These are phyloP conservation scores for Penaeus monodon DNA, from an alignment of 2,888 invertebrate genomes.

Conservation along the genomic window DNA sequence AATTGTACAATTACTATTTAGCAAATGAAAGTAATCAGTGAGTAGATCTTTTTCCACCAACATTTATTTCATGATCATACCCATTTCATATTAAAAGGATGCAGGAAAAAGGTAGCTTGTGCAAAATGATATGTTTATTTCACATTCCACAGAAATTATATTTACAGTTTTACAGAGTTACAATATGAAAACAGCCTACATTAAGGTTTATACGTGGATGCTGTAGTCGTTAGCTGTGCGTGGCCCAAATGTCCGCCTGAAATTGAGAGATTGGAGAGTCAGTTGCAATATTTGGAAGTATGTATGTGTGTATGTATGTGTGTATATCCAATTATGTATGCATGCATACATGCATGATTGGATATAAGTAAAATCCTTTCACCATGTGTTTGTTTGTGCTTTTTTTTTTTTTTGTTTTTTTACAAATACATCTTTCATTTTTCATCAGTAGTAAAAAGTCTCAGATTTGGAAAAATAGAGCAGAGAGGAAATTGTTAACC, in stretches of 20 bases:
- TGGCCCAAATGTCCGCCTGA: conserved; percentile 42
- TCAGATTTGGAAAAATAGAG: too few species aligned
- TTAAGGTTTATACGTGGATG: conserved; percentile 45
- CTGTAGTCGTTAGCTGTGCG: conserved; percentile 49
- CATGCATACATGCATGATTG: conserved; percentile 10
- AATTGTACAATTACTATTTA: too few species aligned
- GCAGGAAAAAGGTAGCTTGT: too few species aligned
- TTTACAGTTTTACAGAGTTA: conserved; percentile 7
- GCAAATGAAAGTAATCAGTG: too few species aligned
- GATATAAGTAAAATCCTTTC: neutral
- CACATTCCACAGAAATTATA: conserved; percentile 20
- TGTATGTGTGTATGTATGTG: neutral
- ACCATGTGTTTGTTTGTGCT: too few species aligned
- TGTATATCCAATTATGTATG: neutral
- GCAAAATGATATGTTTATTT: conserved; percentile 35
- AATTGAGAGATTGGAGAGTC: conserved; percentile 3
- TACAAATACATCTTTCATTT: too few species aligned
- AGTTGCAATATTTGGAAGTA: neutral
- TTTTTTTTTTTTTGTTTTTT: too few species aligned
- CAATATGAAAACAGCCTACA: neutral
- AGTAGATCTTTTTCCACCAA: too few species aligned
- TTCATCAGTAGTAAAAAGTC: too few species aligned
- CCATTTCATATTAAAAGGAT: too few species aligned
- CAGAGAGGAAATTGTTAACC: too few species aligned
- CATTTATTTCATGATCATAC: too few species aligned